A percentile compares a stretch with the other conserved stretches of the same genome.
These are phyloP conservation scores for Ceratina australensis DNA, from an alignment of 1,140 invertebrate species.

Conservation along the genomic window DNA sequence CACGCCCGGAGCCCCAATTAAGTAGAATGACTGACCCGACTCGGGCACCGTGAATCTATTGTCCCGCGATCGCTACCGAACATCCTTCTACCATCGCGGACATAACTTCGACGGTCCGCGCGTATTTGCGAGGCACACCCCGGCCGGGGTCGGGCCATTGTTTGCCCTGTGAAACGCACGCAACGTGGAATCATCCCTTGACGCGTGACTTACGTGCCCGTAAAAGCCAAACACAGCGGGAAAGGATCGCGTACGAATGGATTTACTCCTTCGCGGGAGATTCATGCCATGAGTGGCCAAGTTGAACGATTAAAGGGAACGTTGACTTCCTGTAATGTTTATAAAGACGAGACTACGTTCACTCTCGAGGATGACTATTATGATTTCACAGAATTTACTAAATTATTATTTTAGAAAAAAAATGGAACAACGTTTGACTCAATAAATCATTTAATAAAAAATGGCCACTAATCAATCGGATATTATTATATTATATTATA, in stretches of 20 bases:
- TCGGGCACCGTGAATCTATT: constrained; percentile 44
- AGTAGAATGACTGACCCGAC: constrained; percentile 65
- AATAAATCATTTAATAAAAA: too few relatives aligned
- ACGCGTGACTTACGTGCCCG: constrained; percentile 64
- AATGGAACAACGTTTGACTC: too few relatives aligned
- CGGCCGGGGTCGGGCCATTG: constrained; percentile 61
- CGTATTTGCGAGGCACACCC: constrained; percentile 63
- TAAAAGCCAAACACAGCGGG: constrained; percentile 61
- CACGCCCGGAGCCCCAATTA: constrained; percentile 68
- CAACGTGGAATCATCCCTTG: constrained; percentile 65
- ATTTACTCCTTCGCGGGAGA: constrained; percentile 32
- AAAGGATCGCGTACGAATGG: constrained; percentile 44
- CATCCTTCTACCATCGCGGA: constrained; percentile 5
- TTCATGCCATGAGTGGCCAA: constrained; percentile 8
- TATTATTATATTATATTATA: too few relatives aligned
- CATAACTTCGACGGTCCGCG: constrained; percentile 46
- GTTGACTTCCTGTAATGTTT: background rate
- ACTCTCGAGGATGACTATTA: too few relatives aligned
- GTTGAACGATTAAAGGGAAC: background rate
- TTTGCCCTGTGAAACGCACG: constrained; percentile 63
- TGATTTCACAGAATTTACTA: too few relatives aligned
- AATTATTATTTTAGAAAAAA: too few relatives aligned
- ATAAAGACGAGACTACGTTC: background rate
- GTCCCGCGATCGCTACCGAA: background rate
- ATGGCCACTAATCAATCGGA: too few relatives aligned